Base-by-base conservation (phyloP, 2,113 vertebrate species). In the Hippolais icterina region DNA sequence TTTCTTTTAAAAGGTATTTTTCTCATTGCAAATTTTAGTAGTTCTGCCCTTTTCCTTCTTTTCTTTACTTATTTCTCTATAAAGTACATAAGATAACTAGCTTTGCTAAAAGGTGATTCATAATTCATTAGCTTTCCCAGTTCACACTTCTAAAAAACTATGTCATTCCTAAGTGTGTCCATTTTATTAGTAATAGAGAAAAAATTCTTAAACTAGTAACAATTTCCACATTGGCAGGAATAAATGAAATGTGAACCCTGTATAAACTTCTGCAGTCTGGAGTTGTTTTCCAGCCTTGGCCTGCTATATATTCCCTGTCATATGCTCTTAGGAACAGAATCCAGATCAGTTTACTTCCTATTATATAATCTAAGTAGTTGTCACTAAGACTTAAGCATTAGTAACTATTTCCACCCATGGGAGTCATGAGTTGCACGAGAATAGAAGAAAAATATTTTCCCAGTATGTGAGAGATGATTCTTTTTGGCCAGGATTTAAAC, bases 311-410 rank as follows among this genome's bases (percentile, higher is more conserved):
- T 96, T 95, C 89, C 86, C 89, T 63, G 10, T 97, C 91, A 93
- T 52, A 86, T 83, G 82, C 94, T 94, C 37, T 66, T 60, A 91
- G 92, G 84, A 87, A 78, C 64, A 92, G 85, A 69, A 94, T 91
- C 72, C 85, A 49, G 46, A 93, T 97, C 87, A 66, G 23, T 95
- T 96, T 97, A 90, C 91, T 95, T 97, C 64, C 68, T 90, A 25
- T 96, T 97, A 44, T 76, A 94, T 96, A 97, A 96, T 71, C 68
- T 49, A 33, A 85, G 71, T 80, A 93, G 44, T 50, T 93, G 76
- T 85, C 80, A 85, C 23, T 74, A 79, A 93, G 79, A 90, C 64
- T n/a, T 71, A 42, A 65, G 78, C 22, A 37, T 95, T 91, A 78
- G 69, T 91, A n/a, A 94, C 53, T 93, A 60, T 77, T 96, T 96